Evolutionary conservation across 2,797 vertebrate species (phyloP), one percentile per base, ranked within the genome.

Genomic region (Argentina silus): DNA sequence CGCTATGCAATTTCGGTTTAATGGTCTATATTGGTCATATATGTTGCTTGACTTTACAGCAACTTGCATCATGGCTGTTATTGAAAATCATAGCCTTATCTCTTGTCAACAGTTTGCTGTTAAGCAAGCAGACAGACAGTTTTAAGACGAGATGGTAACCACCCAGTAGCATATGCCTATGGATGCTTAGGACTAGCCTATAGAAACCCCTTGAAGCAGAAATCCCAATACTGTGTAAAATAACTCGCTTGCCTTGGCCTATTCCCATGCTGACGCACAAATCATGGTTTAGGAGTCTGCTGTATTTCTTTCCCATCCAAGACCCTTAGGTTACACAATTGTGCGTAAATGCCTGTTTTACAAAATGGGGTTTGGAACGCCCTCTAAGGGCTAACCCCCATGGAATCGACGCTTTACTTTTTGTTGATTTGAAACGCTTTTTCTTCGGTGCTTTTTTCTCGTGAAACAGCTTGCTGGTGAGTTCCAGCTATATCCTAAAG

Each of bases 341-440:
- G 0, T 63, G 36, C n/a, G 15, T 63, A 44, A n/a, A 44, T 4
- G 14, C 2, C 27, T 15, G n/a, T 6, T n/a, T 15, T 17, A 48
- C 48, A 53, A 51, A 67, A 67, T 67, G 21, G 65, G 21, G 65
- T 50, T 67, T 67, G 45, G 9, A 67, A 67, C 43, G 48, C 47
- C 47, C 6, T 51, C 65, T 27, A 6, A 51, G 21, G 59, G 21
- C 23, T 23, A 43, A 17, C 27, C 21, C 6, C 21, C 15, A 23
- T 23, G 47, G 10, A 50, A 48, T 51, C 65, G 12, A 63, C 14
- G 15, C 61, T 7, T n/a, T 9, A 15, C 12, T 63, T 15, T 62
- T 19, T 48, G 47, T 48, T 57, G 17, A 42, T 44, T 48, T 27
- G 21, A 53, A 53, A 23, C 23, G 15, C n/a, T 63, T 45, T 51